Evolutionary conservation across 2,888 invertebrate genomes (phyloP).

Genomic region (Diarsia mendica): DNA sequence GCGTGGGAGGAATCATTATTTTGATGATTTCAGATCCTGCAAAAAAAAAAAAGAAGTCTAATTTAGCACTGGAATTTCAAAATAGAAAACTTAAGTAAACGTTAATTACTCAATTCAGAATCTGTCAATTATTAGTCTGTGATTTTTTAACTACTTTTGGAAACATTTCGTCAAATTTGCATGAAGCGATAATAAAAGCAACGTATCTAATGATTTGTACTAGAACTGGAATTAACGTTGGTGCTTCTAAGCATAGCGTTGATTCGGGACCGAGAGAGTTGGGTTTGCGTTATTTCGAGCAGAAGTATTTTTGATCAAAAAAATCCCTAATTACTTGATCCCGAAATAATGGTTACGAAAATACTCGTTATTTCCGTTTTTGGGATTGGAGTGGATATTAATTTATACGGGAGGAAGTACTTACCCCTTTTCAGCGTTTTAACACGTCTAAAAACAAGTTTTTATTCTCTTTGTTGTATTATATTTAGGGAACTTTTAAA

Average conservation of each 20-base stretch:
- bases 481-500: too few species aligned
- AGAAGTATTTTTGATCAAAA: conserved; percentile 21
- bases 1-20: too few species aligned
- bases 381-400: not conserved
- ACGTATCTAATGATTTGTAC: not conserved
- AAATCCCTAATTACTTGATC: conserved; percentile 7
- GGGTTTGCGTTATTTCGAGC: conserved; percentile 32
- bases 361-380: not conserved
- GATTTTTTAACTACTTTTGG: not conserved
- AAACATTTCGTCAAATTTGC: not conserved
- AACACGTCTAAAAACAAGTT: not conserved
- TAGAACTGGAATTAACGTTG: not conserved
- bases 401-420: too few species aligned
- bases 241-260: not conserved
- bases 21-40: too few species aligned
- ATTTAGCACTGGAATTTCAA: not conserved
- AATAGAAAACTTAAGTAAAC: not conserved
- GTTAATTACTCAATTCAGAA: not conserved
- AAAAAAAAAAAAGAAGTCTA: too few species aligned
- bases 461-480: too few species aligned
- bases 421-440: not conserved
- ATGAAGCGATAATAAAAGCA: not conserved
- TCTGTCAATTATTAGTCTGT: not conserved
- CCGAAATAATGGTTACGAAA: not conserved
- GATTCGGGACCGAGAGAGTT: conserved; percentile 23